Percentiles rank a stretch among this genome's conserved stretches.
These are phyloP conservation scores for Anabacerthia variegaticeps DNA, from an alignment of 2,797 vertebrate species.

Conservation along the genomic window DNA sequence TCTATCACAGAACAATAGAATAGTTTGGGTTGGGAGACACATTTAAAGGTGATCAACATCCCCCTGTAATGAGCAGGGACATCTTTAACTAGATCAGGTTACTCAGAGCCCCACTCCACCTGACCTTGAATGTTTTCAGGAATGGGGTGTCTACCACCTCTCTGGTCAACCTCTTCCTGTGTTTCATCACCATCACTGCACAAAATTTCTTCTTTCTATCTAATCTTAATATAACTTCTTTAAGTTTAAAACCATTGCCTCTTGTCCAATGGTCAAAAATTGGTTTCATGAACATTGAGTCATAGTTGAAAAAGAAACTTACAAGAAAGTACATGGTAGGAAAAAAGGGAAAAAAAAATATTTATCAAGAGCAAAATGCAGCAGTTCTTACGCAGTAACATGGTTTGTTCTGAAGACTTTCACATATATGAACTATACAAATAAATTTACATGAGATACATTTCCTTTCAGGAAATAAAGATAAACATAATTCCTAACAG, in stretches of 20 bases:
- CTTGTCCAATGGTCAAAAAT: background rate
- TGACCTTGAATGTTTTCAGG: accelerated
- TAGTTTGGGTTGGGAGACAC: background rate
- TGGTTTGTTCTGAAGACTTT: background rate
- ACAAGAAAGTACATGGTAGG: background rate
- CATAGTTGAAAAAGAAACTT: background rate
- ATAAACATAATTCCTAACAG: background rate
- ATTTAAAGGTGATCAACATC: background rate
- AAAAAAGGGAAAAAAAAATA: background rate
- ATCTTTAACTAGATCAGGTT: background rate
- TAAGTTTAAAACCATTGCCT: background rate
- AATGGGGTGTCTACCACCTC: background rate
- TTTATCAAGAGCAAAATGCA: background rate
- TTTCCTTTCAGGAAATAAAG: background rate
- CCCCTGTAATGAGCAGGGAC: background rate
- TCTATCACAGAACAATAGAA: background rate
- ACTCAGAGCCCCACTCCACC: background rate
- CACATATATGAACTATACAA: background rate
- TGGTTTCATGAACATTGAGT: background rate
- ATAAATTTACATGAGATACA: background rate
- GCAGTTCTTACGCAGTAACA: background rate
- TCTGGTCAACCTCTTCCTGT: background rate
- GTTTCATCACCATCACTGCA: background rate
- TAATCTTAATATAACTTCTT: background rate
- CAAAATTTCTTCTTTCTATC: background rate